phyloP scores from a whole-genome alignment of 2,797 vertebrate species.

The Zalophus californianus region DNA sequence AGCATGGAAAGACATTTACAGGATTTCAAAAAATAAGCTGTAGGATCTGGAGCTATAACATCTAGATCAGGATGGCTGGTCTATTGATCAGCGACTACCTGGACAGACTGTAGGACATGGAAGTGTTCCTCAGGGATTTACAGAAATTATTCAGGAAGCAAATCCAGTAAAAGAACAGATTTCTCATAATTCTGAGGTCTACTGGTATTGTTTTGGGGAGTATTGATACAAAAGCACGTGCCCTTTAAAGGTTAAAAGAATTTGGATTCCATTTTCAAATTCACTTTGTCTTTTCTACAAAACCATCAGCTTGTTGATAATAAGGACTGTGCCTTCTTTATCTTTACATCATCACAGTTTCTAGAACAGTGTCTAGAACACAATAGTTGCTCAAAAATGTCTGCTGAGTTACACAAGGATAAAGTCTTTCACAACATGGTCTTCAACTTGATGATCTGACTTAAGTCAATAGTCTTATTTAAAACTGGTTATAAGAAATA shows the following conservation, averaged over 20 bases:
- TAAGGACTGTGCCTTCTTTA: not conserved
- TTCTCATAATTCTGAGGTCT: not conserved
- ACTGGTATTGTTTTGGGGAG: not conserved
- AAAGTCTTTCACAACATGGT: not conserved
- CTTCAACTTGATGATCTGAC: not conserved
- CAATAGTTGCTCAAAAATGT: not conserved
- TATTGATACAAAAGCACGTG: not conserved
- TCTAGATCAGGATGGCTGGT: not conserved
- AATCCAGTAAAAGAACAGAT: conserved; percentile 33
- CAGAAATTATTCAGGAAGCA: conserved; percentile 30
- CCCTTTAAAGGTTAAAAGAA: not conserved
- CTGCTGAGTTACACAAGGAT: not conserved
- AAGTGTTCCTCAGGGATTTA: not conserved
- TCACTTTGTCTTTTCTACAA: not conserved
- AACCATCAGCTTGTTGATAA: not conserved
- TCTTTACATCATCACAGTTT: not conserved
- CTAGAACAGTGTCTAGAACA: not conserved
- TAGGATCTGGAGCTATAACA: not conserved
- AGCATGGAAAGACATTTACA: not conserved
- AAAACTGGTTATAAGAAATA: conserved; percentile 30
- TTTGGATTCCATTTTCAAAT: not conserved
- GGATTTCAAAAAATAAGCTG: not conserved
- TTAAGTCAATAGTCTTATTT: conserved; percentile 17
- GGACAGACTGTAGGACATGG: not conserved
- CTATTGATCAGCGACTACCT: not conserved